Evolutionary conservation across 2,113 vertebrate species (phyloP).

Genomic region (Nesoenas mayeri): DNA sequence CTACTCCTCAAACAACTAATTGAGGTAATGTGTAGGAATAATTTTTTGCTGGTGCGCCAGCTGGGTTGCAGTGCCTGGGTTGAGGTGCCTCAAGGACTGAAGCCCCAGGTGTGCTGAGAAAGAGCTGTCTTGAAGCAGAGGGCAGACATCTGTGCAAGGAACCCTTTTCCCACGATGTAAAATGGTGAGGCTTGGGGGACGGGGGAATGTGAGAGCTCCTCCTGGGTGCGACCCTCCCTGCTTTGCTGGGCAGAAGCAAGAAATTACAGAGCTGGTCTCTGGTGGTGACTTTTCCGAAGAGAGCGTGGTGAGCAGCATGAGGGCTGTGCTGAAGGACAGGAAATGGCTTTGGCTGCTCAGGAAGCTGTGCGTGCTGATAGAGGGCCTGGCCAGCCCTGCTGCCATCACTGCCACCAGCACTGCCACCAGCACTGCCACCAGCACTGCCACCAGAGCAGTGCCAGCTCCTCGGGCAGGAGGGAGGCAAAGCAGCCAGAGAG

Average conservation of each 20-base stretch:
- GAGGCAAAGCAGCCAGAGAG: background rate
- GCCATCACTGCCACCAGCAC: background rate
- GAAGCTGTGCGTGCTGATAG: slow-evolving; percentile 28
- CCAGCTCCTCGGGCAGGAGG: background rate
- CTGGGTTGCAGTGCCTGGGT: fast-evolving
- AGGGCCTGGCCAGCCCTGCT: background rate
- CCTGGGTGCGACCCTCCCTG: too few species aligned
- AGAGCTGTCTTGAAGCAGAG: background rate
- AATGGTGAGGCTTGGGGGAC: fast-evolving
- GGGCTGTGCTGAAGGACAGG: background rate
- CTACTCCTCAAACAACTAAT: too few species aligned
- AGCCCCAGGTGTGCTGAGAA: background rate
- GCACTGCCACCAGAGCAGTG: background rate
- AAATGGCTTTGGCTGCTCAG: background rate
- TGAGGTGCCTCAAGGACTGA: background rate
- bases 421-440: fast-evolving
- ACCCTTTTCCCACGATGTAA: background rate
- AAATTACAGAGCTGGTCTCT: background rate
- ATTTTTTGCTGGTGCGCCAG: fast-evolving
- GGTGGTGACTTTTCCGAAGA: background rate
- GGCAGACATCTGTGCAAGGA: background rate
- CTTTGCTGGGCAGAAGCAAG: background rate
- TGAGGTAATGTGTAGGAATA: background rate
- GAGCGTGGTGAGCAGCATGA: fast-evolving
- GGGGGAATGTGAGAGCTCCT: background rate